Base-by-base conservation (phyloP, 2,797 vertebrate genomes). In the Silurus lanzhouensis region DNA sequence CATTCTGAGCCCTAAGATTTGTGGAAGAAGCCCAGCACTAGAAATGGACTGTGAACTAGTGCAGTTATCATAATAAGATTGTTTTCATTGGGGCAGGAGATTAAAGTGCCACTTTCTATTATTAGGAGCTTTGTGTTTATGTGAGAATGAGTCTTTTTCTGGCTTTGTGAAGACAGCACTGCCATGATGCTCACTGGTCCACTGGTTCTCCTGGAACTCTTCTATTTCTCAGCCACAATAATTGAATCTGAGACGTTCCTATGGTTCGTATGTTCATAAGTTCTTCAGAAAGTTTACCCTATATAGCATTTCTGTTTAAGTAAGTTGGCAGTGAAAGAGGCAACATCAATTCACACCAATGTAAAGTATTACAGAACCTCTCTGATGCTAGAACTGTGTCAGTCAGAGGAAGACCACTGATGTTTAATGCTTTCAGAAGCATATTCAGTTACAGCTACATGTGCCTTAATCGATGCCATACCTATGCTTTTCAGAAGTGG, bases 131-230 rank as follows among this genome's bases (percentile, higher is more conserved):
- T 71, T 71, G 57, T 74, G 48, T 83, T 76, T 61, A 46, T 72
- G 22, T 27, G 5, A 38, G 67, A 55, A 81, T 46, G 83, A 55
- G 86, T 76, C 86, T 90, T 92, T 63, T 90, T 71, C 27, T 74
- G 55, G 70, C 71, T 7, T 90, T 87, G 9, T 89, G 83, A 46
- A 89, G 75, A 75, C 90, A 88, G 10, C 87, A 84, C 44, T 92
- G 10, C 89, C 25, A 83, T 88, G 83, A 91, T 76, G 22, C 89
- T 81, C 12, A 55, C 79, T 72, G 87, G 22, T 90, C 81, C 10
- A 52, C 78, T 72, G 87, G 77, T 52, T 91, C 64, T 31, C 82
- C 84, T 22, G 71, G 66, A 38, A 77, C n/a, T 52, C 71, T 85
- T 90, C 79, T 74, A 87, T 2, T 88, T 60, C 60, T 81, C 82